These are phyloP conservation scores for Typhlichthys eigenmanni DNA, from an alignment of 2,797 vertebrate species.

Conservation along the genomic window DNA sequence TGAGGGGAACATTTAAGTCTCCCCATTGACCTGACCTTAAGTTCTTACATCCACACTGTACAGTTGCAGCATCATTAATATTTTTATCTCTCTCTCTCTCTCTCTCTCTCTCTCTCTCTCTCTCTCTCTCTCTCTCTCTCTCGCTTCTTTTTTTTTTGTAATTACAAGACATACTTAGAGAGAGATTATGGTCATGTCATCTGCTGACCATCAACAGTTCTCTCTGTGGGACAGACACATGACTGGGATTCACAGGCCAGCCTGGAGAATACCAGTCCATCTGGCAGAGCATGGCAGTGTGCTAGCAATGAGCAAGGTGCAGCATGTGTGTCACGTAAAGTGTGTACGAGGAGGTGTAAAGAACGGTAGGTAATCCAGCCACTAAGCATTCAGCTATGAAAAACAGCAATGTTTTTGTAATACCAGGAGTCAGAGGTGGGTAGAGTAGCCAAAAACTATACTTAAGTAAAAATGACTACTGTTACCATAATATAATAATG, in stretches of 20 bases:
- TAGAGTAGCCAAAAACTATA: no score
- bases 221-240: slow-evolving; percentile 49
- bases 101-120: slow-evolving; percentile 10
- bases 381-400: no score
- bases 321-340: no score
- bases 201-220: slow-evolving; percentile 57
- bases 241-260: slow-evolving; percentile 26
- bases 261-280: slow-evolving; percentile 4
- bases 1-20: slow-evolving; percentile 27
- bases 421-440: no score
- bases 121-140: slow-evolving; percentile 30
- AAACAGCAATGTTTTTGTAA: no score
- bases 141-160: slow-evolving; percentile 63
- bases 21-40: slow-evolving; percentile 45
- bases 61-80: slow-evolving; percentile 73
- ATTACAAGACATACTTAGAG: slow-evolving; percentile 71
- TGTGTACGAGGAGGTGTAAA: no score
- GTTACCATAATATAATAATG: no score
- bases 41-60: slow-evolving; percentile 64
- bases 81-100: slow-evolving; percentile 68
- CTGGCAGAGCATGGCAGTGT: no score
- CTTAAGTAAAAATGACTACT: no score
- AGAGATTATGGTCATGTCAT: slow-evolving; percentile 72
- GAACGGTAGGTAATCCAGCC: no score
- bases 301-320: no score